These are phyloP conservation scores for Polyploca ridens DNA, from an alignment of 2,888 invertebrate species.

Conservation along the genomic window DNA sequence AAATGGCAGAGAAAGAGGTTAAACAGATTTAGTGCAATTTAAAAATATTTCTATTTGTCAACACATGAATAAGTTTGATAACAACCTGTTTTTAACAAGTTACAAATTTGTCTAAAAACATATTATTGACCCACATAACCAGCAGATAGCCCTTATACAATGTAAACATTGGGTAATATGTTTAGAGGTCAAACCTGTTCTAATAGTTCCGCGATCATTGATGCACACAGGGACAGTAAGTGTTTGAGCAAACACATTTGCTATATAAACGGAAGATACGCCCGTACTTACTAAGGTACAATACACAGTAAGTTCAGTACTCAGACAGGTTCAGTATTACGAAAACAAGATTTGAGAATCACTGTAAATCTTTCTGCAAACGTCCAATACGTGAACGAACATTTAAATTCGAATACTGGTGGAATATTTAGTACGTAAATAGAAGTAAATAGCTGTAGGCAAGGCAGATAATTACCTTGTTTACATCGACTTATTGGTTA, in stretches of 20 bases:
- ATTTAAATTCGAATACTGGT: background rate
- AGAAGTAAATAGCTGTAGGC: slow-evolving; percentile 17
- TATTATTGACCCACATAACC: slow-evolving; percentile 51
- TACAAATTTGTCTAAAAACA: slow-evolving; percentile 22
- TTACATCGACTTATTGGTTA: slow-evolving; percentile 49
- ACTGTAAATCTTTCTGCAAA: background rate
- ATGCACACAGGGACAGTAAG: slow-evolving; percentile 51
- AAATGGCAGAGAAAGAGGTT: too few species aligned
- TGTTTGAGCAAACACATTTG: slow-evolving; percentile 52
- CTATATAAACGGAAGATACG: slow-evolving; percentile 25
- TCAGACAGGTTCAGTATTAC: background rate
- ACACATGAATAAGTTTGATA: background rate
- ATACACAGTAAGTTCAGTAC: background rate
- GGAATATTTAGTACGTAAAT: background rate
- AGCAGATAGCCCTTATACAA: slow-evolving; percentile 55
- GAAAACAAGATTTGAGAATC: slow-evolving; percentile 17
- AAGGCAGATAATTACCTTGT: slow-evolving; percentile 66
- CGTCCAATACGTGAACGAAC: background rate
- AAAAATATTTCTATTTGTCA: too few species aligned
- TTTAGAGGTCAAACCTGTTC: slow-evolving; percentile 71
- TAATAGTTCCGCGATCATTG: slow-evolving; percentile 61
- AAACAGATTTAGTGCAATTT: too few species aligned
- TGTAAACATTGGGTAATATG: slow-evolving; percentile 60
- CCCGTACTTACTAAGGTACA: background rate
- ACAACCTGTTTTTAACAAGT: slow-evolving; percentile 7